phyloP scores from a whole-genome alignment of 2,888 invertebrate species.

The Scotopteryx bipunctaria region DNA sequence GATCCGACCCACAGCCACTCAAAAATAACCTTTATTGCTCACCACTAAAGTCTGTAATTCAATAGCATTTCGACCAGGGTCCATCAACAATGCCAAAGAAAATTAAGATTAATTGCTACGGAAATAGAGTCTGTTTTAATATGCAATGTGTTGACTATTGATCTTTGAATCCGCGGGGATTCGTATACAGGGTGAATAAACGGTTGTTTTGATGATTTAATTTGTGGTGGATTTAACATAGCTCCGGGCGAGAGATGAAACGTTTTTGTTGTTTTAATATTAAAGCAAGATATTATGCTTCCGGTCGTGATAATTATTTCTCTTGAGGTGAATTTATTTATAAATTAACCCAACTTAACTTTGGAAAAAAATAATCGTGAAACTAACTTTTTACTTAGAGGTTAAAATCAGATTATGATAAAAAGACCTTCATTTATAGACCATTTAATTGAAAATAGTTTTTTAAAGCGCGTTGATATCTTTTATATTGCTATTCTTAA shows the following conservation, averaged over 20 bases:
- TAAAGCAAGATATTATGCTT: constrained; percentile 1
- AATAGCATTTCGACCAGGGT: constrained; percentile 10
- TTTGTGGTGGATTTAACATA: constrained; percentile 26
- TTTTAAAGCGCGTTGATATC: constrained; percentile 18
- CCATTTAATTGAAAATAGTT: too few relatives aligned
- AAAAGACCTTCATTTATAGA: too few relatives aligned
- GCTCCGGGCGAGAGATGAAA: constrained; percentile 21
- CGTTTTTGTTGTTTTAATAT: constrained; percentile 12
- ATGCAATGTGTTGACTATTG: constrained; percentile 43
- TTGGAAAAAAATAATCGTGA: too few relatives aligned
- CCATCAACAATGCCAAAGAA: constrained; percentile 33
- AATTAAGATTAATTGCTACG: constrained; percentile 37
- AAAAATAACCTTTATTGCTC: constrained; percentile 38
- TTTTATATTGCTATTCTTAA: constrained; percentile 19
- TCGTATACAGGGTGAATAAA: constrained; percentile 53
- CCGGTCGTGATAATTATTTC: background rate
- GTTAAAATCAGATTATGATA: too few relatives aligned
- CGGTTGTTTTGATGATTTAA: constrained; percentile 35
- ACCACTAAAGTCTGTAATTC: constrained; percentile 34
- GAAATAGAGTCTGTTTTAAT: constrained; percentile 40
- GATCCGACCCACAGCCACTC: constrained; percentile 32
- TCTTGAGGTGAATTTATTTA: too few relatives aligned
- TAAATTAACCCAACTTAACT: too few relatives aligned
- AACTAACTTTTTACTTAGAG: too few relatives aligned
- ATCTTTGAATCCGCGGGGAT: constrained; percentile 54